A percentile compares a stretch with the other conserved stretches of the same genome.
phyloP scores from a whole-genome alignment of 2,113 vertebrate genomes.

The Chaetodon trifascialis region DNA sequence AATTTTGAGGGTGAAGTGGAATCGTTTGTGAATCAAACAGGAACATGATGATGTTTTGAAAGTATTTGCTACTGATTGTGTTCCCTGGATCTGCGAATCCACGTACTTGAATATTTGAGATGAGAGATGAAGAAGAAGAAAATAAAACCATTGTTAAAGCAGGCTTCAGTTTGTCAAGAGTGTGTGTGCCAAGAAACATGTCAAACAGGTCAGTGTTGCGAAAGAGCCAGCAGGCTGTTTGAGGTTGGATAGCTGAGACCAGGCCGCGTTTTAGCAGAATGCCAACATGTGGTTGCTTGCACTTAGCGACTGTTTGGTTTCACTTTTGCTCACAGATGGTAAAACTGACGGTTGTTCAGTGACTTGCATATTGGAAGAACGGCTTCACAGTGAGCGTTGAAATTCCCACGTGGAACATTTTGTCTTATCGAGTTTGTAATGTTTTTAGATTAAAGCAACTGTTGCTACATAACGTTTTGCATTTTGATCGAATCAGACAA shows the following conservation, averaged over 20 bases:
- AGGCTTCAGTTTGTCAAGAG: not conserved
- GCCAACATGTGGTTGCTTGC: not conserved
- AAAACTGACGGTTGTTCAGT: not conserved
- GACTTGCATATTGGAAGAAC: not conserved
- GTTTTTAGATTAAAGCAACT: not conserved
- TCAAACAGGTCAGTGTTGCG: not conserved
- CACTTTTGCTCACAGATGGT: not conserved
- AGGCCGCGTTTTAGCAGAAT: not conserved
- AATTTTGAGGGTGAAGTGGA: not conserved
- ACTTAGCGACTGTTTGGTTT: not conserved
- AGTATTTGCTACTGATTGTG: constrained; percentile 78
- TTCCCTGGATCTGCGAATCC: constrained; percentile 75
- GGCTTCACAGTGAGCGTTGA: not conserved
- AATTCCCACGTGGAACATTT: not conserved
- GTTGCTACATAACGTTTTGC: not conserved
- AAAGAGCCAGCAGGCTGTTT: not conserved
- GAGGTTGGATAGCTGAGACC: not conserved
- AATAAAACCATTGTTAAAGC: constrained; percentile 64
- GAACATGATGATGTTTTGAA: constrained; percentile 63
- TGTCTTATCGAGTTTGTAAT: not conserved
- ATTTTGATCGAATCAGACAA: not conserved
- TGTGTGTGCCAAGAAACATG: not conserved
- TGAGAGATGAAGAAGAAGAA: constrained; percentile 32
- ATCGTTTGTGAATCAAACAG: constrained; percentile 39
- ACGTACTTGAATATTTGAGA: constrained; percentile 79